phyloP scores from a whole-genome alignment of 2,797 vertebrate species.

The Galagoides demidoff region DNA sequence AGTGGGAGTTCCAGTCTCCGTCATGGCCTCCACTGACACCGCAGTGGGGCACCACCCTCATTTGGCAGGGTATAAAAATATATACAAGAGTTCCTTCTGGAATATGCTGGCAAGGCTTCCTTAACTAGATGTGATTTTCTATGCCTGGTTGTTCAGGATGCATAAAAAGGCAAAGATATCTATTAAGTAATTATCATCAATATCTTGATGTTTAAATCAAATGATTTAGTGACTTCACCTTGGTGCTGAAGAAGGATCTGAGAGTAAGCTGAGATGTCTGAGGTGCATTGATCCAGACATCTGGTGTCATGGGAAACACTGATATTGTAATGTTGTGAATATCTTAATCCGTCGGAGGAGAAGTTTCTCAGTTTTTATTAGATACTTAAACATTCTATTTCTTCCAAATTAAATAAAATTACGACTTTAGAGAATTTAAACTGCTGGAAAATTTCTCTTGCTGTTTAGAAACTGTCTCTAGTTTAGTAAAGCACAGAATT shows the following conservation, averaged over 20 bases:
- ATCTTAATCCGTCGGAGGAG: conserved; percentile 9
- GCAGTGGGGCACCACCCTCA: not conserved
- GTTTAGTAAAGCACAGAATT: not conserved
- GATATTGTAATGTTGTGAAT: not conserved
- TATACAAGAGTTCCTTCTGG: not conserved
- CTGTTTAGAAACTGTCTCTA: not conserved
- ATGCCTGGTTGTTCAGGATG: not conserved
- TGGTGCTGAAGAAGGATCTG: not conserved
- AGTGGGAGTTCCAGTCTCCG: not conserved
- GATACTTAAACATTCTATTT: not conserved
- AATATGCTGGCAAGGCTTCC: not conserved
- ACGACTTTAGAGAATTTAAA: not conserved
- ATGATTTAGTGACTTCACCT: not conserved
- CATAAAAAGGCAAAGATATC: not conserved
- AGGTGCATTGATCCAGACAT: not conserved
- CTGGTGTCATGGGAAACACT: not conserved
- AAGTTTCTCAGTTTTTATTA: conserved; percentile 31
- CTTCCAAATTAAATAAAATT: not conserved
- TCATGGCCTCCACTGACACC: not conserved
- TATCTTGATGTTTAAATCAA: conserved; percentile 19
- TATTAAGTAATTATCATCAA: not conserved
- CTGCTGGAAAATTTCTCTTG: not conserved
- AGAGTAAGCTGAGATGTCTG: not conserved
- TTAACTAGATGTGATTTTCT: not conserved
- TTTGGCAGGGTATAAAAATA: not conserved